Conservation (phyloP, 2,113 vertebrate species). For the Dasyornis broadbenti region DNA sequence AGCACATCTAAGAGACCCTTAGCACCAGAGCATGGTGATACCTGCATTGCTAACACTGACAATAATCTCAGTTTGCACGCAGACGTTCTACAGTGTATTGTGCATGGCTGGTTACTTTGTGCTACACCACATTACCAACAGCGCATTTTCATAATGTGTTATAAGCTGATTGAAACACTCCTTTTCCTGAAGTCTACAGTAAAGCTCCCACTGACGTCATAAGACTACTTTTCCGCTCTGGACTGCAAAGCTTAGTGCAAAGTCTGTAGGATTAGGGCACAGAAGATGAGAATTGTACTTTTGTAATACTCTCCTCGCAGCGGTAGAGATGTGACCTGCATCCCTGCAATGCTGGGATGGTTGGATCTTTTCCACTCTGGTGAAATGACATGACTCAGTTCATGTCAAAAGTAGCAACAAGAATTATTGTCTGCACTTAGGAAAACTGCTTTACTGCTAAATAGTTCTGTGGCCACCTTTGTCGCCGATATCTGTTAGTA, state of each 20-base stretch:
- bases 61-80: background rate
- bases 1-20: background rate
- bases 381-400: background rate
- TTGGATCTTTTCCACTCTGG: background rate
- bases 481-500: background rate
- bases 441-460: background rate
- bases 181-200: background rate
- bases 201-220: background rate
- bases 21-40: too few relatives aligned
- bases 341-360: background rate
- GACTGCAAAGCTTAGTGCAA: background rate
- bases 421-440: background rate
- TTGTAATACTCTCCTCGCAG: background rate
- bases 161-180: background rate
- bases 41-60: background rate
- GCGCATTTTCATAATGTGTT: rapidly evolving
- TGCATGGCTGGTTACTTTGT: background rate
- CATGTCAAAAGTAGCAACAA: background rate
- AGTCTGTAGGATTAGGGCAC: background rate
- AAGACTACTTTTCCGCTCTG: background rate
- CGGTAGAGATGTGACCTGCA: background rate
- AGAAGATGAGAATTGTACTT: background rate
- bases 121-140: background rate
- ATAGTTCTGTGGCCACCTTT: background rate
- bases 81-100: background rate